Evolutionary conservation across 2,888 invertebrate species (phyloP).

Genomic region (Meta bourneti): DNA sequence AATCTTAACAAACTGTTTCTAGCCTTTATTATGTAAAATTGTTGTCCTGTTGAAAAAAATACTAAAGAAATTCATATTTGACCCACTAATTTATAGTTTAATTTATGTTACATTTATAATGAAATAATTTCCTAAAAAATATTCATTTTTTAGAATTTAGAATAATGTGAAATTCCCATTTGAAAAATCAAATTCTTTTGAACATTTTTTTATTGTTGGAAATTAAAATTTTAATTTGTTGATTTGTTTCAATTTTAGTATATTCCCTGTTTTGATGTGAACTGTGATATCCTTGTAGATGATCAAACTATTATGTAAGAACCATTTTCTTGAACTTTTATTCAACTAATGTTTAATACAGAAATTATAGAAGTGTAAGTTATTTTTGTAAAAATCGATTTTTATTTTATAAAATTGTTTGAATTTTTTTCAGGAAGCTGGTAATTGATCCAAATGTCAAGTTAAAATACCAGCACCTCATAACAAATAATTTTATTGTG

Average conservation of each 20-base stretch:
- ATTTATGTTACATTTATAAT: no score
- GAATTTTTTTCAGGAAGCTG: conserved; percentile 82
- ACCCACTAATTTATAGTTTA: no score
- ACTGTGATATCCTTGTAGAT: conserved; percentile 98
- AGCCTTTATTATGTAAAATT: no score
- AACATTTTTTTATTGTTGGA: no score
- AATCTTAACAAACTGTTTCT: no score
- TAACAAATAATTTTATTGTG: conserved; percentile 99
- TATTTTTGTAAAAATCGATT: not conserved
- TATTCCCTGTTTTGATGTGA: conserved; percentile 97
- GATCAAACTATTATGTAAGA: conserved; percentile 95
- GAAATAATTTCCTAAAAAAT: no score
- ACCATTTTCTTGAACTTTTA: not conserved
- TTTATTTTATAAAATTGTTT: not conserved
- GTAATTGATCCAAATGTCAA: conserved; percentile 92
- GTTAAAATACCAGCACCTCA: conserved; percentile 97
- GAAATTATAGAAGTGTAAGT: not conserved
- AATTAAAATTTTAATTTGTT: no score
- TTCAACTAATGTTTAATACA: not conserved
- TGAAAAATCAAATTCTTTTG: no score
- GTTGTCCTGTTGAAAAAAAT: no score
- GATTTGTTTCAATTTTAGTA: conserved; percentile 86
- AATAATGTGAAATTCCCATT: no score
- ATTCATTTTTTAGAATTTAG: no score
- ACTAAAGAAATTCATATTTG: no score